phyloP scores from a whole-genome alignment of 1,140 invertebrate genomes.

The Cydia pomonella region DNA sequence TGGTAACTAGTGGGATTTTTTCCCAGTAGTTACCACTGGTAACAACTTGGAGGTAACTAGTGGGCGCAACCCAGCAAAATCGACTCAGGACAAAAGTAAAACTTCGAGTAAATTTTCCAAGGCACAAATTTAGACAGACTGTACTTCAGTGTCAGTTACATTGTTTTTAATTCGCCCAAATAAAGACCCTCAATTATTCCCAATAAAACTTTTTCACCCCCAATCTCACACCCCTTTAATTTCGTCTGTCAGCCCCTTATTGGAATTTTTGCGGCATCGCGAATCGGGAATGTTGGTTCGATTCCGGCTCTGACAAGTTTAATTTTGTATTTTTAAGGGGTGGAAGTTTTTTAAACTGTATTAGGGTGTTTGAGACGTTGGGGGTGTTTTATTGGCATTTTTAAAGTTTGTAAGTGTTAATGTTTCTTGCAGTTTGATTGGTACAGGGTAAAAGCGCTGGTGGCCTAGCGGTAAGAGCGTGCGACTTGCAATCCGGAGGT shows the following conservation, averaged over 20 bases:
- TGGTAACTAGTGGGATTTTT: too few species aligned
- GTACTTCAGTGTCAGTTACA: not conserved
- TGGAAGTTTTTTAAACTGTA: constrained; percentile 19
- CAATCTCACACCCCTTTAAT: constrained; percentile 42
- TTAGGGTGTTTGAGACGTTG: constrained; percentile 26
- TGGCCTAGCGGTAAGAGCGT: too few species aligned
- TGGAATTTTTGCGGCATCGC: constrained; percentile 54
- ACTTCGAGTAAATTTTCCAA: too few species aligned
- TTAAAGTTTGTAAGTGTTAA: constrained; percentile 24
- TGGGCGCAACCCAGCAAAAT: too few species aligned
- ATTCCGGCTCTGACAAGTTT: constrained; percentile 43
- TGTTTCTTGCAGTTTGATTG: constrained; percentile 29
- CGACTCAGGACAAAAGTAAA: too few species aligned
- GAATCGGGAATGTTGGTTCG: constrained; percentile 55
- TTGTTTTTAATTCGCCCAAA: constrained; percentile 8
- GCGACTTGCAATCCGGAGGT: too few species aligned
- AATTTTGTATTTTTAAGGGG: constrained; percentile 41
- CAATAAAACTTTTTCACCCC: constrained; percentile 27
- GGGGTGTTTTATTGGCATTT: not conserved
- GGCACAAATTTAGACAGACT: not conserved
- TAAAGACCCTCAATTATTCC: not conserved
- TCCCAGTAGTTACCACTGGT: too few species aligned
- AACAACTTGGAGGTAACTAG: too few species aligned
- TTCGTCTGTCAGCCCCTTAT: constrained; percentile 45
- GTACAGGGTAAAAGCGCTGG: too few species aligned